Percentiles rank a stretch among this genome's conserved stretches.
phyloP scores from a whole-genome alignment of 1,140 invertebrate genomes.

The Tribolium madens region DNA sequence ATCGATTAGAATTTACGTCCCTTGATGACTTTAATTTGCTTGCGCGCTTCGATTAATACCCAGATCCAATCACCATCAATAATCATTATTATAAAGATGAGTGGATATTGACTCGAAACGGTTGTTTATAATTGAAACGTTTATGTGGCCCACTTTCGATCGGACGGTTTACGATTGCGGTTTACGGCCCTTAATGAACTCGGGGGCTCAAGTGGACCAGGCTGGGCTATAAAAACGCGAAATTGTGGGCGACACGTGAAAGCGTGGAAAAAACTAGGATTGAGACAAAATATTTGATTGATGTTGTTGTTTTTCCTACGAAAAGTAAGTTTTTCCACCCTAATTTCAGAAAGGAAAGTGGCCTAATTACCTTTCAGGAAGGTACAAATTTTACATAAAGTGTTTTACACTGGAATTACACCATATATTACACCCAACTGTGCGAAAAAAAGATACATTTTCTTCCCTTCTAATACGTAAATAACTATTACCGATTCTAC shows the following conservation, averaged over 20 bases:
- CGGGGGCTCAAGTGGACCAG: neutral
- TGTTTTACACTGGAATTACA: no score
- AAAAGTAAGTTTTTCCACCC: no score
- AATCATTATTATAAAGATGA: conserved; percentile 35
- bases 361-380: no score
- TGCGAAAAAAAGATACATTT: no score
- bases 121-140: conserved; percentile 35
- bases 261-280: no score
- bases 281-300: no score
- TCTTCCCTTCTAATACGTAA: no score
- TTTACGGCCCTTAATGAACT: conserved; percentile 35
- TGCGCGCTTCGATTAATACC: conserved; percentile 21
- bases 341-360: no score
- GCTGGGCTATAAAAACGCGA: neutral
- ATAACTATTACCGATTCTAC: no score
- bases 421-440: no score
- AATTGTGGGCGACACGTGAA: conserved; percentile 3
- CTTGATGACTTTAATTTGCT: neutral
- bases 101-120: neutral
- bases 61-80: conserved; percentile 27
- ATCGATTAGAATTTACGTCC: neutral
- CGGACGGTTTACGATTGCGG: conserved; percentile 7
- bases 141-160: conserved; percentile 23
- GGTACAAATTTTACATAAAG: no score
- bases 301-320: no score